Evolutionary conservation across 2,888 invertebrate genomes (phyloP).

Genomic region (Leptopilina syphax): DNA sequence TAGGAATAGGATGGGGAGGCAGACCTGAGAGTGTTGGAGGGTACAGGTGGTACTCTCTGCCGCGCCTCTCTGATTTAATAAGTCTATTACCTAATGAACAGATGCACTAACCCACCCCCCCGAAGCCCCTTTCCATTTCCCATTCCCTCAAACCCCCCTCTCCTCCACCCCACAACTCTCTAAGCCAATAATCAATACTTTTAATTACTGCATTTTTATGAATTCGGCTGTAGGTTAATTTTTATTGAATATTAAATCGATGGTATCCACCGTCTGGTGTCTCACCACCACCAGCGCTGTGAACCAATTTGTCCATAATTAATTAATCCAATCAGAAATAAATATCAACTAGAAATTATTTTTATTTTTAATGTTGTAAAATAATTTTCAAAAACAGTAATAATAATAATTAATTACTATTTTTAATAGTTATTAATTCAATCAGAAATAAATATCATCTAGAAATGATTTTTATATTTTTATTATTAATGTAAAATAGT

Average conservation of each 20-base stretch:
- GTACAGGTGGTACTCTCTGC: slow-evolving; percentile 58
- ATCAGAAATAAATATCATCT: slow-evolving; percentile 10
- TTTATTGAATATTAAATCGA: slow-evolving; percentile 65
- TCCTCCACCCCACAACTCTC: not conserved
- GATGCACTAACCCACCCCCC: slow-evolving; percentile 63
- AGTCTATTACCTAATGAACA: slow-evolving; percentile 75
- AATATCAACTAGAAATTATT: not conserved
- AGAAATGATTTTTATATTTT: not conserved
- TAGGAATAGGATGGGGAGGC: slow-evolving; percentile 49
- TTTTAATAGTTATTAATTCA: not conserved
- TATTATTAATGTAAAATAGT: not conserved
- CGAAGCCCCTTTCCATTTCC: slow-evolving; percentile 41
- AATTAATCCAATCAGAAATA: slow-evolving; percentile 20
- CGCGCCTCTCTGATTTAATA: slow-evolving; percentile 72
- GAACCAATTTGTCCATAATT: slow-evolving; percentile 30
- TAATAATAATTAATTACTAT: too few species aligned
- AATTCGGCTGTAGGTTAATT: slow-evolving; percentile 64
- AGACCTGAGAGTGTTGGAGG: slow-evolving; percentile 43
- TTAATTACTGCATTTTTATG: slow-evolving; percentile 72
- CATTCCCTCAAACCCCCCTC: slow-evolving; percentile 38
- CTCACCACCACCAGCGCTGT: slow-evolving; percentile 16
- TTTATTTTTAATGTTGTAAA: not conserved
- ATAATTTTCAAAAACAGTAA: not conserved
- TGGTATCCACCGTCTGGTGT: slow-evolving; percentile 39
- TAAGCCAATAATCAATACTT: slow-evolving; percentile 73